Base-by-base conservation (phyloP, 1,140 invertebrate species). In the Contarinia nasturtii region DNA sequence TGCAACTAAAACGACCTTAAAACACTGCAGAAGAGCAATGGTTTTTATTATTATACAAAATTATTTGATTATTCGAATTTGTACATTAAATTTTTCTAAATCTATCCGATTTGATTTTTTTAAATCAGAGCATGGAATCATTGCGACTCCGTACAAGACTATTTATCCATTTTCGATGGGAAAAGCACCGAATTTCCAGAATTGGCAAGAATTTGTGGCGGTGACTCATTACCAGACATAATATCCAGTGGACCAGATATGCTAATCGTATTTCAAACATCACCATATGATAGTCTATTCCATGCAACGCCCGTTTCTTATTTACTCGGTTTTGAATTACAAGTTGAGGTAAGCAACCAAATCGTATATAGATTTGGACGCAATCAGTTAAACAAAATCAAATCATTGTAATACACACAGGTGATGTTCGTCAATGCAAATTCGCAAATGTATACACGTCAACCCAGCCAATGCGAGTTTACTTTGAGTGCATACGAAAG, bases 131-230 rank as follows among this genome's bases (percentile, higher is more conserved):
- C 82, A 17, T 83, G 80, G 78, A 80, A 83, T 66, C 77, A 82
- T 59, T 84, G 80, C 58, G 82, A 84, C 60, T 73, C 80, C 48
- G 79, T 82, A 20, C 80, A 83, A 60, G 83, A 86, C 64, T 83
- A 83, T 59, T 64, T 86, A 49, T 82, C 82, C 18, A 79, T 88
- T 49, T 83, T 82, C 66, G 84, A 88, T 55, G 85, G 85, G 0
- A 73, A 74, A n/a, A 76, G 76, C 2, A 70, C 72, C 12, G 71
- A 72, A 18, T 79, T 80, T 36, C 79, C 82, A 2, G 75, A 84
- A 7, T 63, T 88, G 27, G 78, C 84, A 5, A 70, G 83, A 49
- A 68, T 88, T 44, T 88, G 85, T 59, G 84, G 83, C n/a, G 82
- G 82, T 2, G 83, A 86, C 55, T 76, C 73, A 1, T 76, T 87